Conservation (phyloP, 2,113 vertebrate species). For the Phasianus colchicus region DNA sequence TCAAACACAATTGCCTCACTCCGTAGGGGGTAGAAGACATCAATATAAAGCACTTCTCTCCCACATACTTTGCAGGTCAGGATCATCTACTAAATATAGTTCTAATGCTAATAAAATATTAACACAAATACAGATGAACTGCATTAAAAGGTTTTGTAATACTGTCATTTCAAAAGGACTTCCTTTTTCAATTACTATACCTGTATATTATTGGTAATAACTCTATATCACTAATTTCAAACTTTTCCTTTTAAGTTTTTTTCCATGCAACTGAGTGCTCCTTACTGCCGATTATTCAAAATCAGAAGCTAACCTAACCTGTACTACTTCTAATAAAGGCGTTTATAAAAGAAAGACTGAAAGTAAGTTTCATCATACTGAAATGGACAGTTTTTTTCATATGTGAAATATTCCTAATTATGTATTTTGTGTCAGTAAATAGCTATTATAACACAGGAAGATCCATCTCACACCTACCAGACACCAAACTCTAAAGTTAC, state of each 20-base stretch:
- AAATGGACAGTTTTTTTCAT: not conserved
- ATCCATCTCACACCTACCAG: not conserved
- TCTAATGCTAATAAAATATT: not conserved
- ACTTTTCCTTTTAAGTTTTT: not conserved
- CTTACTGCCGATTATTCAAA: not conserved
- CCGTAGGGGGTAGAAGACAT: not conserved
- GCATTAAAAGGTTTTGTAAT: not conserved
- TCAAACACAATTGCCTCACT: not conserved
- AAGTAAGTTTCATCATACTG: not conserved
- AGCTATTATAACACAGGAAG: not conserved
- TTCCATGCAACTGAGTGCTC: too few relatives aligned
- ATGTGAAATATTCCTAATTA: not conserved
- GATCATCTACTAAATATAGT: not conserved
- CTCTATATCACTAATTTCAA: not conserved
- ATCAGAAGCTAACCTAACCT: not conserved
- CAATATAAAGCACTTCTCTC: not conserved
- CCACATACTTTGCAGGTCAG: not conserved
- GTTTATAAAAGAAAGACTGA: not conserved
- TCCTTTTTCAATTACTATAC: not conserved
- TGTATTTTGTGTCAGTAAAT: not conserved
- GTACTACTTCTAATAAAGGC: not conserved
- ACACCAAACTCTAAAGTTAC: not conserved
- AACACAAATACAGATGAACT: not conserved
- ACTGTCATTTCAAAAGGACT: not conserved
- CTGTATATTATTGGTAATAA: too few relatives aligned